Percentiles rank a stretch among this genome's conserved stretches.
Conservation (phyloP, 2,797 vertebrate genomes). For the Podargus strigoides region DNA sequence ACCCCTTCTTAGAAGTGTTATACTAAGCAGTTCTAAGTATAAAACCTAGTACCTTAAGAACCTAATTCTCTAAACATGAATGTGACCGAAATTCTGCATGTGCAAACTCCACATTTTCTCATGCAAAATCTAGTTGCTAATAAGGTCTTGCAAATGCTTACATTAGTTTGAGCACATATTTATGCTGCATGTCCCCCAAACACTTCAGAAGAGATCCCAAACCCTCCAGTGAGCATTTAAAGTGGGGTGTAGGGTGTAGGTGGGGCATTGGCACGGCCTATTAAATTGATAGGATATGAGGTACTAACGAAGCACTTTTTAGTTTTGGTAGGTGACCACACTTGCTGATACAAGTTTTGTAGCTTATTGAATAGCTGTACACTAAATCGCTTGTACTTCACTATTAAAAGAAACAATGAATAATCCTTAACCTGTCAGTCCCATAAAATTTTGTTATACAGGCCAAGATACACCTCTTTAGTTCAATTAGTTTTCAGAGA, state of each 20-base stretch:
- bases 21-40: neutral
- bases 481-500: neutral
- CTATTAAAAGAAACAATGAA: neutral
- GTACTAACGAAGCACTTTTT: neutral
- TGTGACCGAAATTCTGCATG: neutral
- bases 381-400: neutral
- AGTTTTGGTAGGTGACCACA: neutral
- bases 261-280: accelerated
- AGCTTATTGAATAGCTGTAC: neutral
- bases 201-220: neutral
- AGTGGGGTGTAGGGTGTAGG: accelerated
- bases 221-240: neutral
- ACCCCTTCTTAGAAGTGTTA: neutral
- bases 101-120: neutral
- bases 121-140: neutral
- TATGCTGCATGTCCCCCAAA: neutral
- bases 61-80: neutral
- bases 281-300: neutral
- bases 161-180: neutral
- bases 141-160: neutral
- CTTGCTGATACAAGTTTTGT: neutral
- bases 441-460: neutral
- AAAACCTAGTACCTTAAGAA: neutral
- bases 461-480: neutral
- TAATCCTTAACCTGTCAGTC: neutral